Evolutionary conservation across 1,140 invertebrate genomes (phyloP).

Genomic region (Aphaenogaster rudis): DNA sequence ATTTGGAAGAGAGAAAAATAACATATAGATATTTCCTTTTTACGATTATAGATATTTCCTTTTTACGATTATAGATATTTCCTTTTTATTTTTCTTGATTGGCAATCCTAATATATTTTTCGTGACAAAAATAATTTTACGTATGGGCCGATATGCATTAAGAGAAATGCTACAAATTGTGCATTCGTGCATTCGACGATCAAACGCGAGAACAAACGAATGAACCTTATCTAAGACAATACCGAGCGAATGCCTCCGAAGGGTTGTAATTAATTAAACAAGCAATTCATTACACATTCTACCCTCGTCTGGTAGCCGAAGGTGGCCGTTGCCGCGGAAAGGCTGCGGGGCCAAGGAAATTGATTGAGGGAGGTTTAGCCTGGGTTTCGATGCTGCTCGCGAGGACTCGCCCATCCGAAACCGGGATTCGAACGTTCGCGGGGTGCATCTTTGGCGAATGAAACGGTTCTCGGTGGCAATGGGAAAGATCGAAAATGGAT

Average conservation of each 20-base stretch:
- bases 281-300: constrained; percentile 87
- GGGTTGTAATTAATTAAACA: constrained; percentile 87
- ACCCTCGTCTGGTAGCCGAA: constrained; percentile 81
- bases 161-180: background rate
- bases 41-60: background rate
- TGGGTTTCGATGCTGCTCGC: constrained; percentile 52
- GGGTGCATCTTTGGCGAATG: constrained; percentile 23
- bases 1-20: background rate
- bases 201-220: constrained; percentile 35
- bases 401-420: constrained; percentile 41
- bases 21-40: background rate
- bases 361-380: constrained; percentile 85
- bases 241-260: constrained; percentile 62
- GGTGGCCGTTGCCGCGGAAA: constrained; percentile 80
- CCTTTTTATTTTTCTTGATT: background rate
- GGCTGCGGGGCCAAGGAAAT: constrained; percentile 84
- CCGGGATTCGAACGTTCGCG: constrained; percentile 58
- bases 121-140: background rate
- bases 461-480: constrained; percentile 38
- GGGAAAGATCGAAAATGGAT: constrained; percentile 66
- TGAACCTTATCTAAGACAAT: constrained; percentile 55
- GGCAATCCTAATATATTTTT: background rate
- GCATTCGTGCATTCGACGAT: constrained; percentile 36
- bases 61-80: background rate
- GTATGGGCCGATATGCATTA: background rate